Evolutionary conservation across 2,113 vertebrate species (phyloP).

Genomic region (Dasyornis broadbenti): DNA sequence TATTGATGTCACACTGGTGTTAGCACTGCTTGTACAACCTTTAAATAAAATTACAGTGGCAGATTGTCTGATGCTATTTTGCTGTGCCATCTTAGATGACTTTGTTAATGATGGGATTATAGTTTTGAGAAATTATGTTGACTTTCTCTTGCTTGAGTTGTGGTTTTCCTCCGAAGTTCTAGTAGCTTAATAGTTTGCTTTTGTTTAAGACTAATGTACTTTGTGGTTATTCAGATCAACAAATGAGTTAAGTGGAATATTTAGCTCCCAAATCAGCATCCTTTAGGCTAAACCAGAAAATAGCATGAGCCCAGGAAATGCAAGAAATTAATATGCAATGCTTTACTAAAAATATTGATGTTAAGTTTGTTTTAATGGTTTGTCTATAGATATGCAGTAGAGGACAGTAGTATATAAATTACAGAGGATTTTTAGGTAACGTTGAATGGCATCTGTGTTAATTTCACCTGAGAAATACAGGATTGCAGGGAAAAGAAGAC

Average conservation of each 20-base stretch:
- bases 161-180: neutral
- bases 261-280: neutral
- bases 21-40: fast-evolving
- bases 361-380: neutral
- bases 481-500: neutral
- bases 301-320: neutral
- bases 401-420: neutral
- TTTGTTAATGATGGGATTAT: neutral
- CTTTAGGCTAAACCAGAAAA: neutral
- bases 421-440: neutral
- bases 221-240: neutral
- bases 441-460: neutral
- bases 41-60: neutral
- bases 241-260: neutral
- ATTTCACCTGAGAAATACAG: neutral
- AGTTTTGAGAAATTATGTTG: neutral
- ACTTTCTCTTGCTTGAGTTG: neutral
- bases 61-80: neutral
- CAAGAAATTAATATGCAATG: neutral
- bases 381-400: neutral
- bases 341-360: neutral
- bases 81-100: neutral
- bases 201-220: neutral
- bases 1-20: neutral
- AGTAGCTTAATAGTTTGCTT: neutral